These are phyloP conservation scores for Tiliacea citrago DNA, from an alignment of 2,888 invertebrate species.

Conservation along the genomic window DNA sequence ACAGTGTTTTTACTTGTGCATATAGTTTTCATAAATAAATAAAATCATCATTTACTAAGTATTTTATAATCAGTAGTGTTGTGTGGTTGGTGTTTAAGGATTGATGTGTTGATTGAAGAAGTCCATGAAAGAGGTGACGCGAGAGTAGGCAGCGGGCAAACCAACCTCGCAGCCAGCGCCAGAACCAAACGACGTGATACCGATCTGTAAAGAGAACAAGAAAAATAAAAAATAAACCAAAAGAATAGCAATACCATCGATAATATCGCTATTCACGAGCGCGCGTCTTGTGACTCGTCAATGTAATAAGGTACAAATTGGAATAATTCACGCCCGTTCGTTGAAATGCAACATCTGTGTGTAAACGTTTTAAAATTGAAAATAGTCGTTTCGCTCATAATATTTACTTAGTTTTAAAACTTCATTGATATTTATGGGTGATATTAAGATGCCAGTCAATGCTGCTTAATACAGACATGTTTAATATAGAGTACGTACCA, in stretches of 20 bases:
- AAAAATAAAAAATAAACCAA: not conserved
- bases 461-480: not conserved
- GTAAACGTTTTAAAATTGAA: not conserved
- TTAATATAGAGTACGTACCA: no score
- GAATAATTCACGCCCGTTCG: not conserved
- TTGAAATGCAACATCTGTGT: not conserved
- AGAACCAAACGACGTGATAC: conserved; percentile 36
- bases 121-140: conserved; percentile 70
- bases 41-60: no score
- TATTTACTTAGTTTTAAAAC: not conserved
- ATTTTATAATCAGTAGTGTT: not conserved
- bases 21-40: no score
- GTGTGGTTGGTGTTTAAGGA: not conserved
- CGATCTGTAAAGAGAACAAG: conserved; percentile 15
- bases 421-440: not conserved
- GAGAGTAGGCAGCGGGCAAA: conserved; percentile 70
- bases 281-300: not conserved
- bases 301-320: not conserved
- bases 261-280: not conserved
- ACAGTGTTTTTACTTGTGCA: no score
- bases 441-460: not conserved
- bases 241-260: not conserved
- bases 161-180: conserved; percentile 67
- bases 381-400: not conserved
- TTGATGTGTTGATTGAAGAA: conserved; percentile 55